A percentile compares a stretch with the other conserved stretches of the same genome.
phyloP scores from a whole-genome alignment of 2,888 invertebrate species.

The Nephrotoma guestfalica region DNA sequence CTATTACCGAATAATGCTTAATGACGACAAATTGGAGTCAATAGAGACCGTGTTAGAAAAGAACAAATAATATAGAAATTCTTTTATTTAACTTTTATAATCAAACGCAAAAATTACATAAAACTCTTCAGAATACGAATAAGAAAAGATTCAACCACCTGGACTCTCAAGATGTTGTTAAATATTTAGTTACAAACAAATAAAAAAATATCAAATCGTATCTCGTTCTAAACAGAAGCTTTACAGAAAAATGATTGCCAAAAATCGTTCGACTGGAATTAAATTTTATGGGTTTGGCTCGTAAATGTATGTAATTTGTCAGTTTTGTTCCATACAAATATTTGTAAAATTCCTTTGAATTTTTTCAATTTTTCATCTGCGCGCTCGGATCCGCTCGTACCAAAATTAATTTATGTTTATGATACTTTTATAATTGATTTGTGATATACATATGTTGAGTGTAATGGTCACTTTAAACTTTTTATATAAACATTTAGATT shows the following conservation, averaged over 20 bases:
- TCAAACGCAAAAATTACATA: not conserved
- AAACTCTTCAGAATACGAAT: not conserved
- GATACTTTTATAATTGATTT: not conserved
- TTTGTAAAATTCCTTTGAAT: not conserved
- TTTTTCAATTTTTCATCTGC: not conserved
- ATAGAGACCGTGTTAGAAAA: not conserved
- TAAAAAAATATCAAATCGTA: not conserved
- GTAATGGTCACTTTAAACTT: not conserved
- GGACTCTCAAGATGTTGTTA: not conserved
- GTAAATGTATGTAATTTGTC: not conserved
- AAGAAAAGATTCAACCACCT: not conserved
- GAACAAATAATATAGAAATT: not conserved
- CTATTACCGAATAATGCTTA: not conserved
- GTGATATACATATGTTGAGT: not conserved
- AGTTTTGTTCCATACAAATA: not conserved
- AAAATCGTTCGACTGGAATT: not conserved
- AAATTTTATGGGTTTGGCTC: not conserved
- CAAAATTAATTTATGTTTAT: not conserved
- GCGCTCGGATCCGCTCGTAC: not conserved
- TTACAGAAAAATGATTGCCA: not conserved
- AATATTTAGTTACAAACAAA: not conserved
- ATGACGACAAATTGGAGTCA: not conserved
- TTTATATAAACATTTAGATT: no score
- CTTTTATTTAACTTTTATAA: not conserved
- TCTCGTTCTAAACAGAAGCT: not conserved